Evolutionary conservation across 2,888 invertebrate genomes (phyloP).

Genomic region (Chydorus sphaericus): DNA sequence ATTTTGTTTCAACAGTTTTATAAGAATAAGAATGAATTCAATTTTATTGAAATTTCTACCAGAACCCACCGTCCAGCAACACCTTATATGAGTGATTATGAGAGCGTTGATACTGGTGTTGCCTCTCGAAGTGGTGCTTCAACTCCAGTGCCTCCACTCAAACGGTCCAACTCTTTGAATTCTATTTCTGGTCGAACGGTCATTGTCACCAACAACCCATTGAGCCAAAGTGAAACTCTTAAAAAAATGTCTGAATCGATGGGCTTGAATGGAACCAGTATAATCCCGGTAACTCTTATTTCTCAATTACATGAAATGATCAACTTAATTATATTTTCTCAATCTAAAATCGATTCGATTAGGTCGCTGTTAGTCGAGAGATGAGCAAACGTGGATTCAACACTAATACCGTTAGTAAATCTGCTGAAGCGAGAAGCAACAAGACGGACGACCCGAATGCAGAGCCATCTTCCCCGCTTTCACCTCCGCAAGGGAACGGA

Average conservation of each 20-base stretch:
- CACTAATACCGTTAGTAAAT: neutral
- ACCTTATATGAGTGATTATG: neutral
- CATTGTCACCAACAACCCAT: neutral
- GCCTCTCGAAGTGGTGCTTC: neutral
- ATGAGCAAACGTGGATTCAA: constrained; percentile 12
- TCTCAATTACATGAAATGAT: neutral
- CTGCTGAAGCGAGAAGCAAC: neutral
- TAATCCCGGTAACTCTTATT: neutral
- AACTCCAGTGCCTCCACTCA: neutral
- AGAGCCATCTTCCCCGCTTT: neutral
- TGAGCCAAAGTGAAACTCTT: constrained; percentile 12
- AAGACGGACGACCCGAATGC: neutral
- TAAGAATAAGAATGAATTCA: neutral
- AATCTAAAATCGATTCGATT: neutral
- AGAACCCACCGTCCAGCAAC: neutral
- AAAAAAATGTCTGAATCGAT: neutral
- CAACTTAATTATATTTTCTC: neutral
- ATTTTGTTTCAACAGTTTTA: neutral
- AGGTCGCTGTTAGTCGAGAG: constrained; percentile 7
- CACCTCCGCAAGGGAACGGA: constrained; percentile 11
- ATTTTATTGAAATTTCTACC: neutral
- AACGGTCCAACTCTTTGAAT: constrained; percentile 3
- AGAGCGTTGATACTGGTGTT: neutral
- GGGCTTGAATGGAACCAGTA: neutral
- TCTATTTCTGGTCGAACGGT: neutral